phyloP scores from a whole-genome alignment of 2,888 invertebrate genomes.

The Labia minor region DNA sequence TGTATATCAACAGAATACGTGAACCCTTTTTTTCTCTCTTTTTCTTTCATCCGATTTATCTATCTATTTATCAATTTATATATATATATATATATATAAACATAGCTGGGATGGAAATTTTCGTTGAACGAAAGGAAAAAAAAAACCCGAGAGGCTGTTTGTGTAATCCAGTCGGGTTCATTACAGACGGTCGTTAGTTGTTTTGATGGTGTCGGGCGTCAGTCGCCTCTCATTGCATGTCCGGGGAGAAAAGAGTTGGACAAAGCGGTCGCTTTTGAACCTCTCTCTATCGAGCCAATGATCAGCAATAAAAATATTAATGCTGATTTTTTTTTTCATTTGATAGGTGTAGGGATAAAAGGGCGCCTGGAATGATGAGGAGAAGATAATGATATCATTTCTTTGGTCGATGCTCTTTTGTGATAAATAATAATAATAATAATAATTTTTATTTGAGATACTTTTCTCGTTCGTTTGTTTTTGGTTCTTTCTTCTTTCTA shows the following conservation, averaged over 20 bases:
- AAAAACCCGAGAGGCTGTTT: not conserved
- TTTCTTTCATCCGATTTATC: too few relatives aligned
- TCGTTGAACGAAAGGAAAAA: not conserved
- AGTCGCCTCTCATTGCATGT: not conserved
- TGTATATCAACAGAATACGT: not conserved
- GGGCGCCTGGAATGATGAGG: not conserved
- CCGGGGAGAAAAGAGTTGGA: not conserved
- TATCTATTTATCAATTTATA: not conserved
- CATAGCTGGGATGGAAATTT: not conserved
- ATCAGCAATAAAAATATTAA: slow-evolving; percentile 13
- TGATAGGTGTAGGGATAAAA: not conserved
- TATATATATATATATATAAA: not conserved
- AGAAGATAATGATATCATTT: slow-evolving; percentile 1
- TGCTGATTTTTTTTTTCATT: not conserved
- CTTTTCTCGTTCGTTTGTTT: not conserved
- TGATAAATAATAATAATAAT: not conserved
- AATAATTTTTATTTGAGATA: not conserved
- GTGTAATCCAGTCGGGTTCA: not conserved
- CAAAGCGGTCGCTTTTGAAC: not conserved
- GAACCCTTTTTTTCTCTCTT: too few relatives aligned
- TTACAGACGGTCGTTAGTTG: not conserved
- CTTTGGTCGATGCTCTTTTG: not conserved
- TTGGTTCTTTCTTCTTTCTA: not conserved
- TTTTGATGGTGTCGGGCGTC: not conserved
- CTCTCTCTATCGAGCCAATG: not conserved